Evolutionary conservation across 2,797 vertebrate genomes (phyloP), one percentile per base, ranked within the genome.

Genomic region (Bryconaethiops microstoma): DNA sequence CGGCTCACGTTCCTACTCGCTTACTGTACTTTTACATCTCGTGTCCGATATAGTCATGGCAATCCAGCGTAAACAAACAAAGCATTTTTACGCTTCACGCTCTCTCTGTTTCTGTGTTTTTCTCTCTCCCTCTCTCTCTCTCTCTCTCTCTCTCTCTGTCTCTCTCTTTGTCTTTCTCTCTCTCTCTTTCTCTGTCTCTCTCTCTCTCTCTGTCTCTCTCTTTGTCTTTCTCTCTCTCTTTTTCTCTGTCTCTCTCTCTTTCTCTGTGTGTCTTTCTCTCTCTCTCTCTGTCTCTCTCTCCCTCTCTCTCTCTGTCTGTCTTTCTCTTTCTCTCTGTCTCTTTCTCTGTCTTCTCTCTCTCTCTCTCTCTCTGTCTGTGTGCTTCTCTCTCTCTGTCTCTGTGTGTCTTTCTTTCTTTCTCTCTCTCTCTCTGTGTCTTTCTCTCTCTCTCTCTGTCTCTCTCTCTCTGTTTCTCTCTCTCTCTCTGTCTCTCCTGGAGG

Each of bases 1-100:
- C 87, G n/a, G 79, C 84, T 87, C 63, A 85, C 86, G 89, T 86
- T 74, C 35, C 50, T 77, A 59, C 57, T 40, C 74, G 78, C 81
- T 81, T 85, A 75, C 82, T 82, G 85, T 91, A 91, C 92, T 91
- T 91, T 92, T 89, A 89, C 88, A 90, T 91, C 80, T 79, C 88
- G 90, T 93, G 92, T 93, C 92, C 91, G 90, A 91, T 91, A 89
- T 91, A 75, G 88, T 91, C 92, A 92, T 91, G 90, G 90, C 88
- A 78, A 90, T 92, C 83, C 88, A 88, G 88, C 86, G 84, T 92
- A 93, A 93, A 94, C 90, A 92, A 86, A 86, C 87, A 77, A 1
- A 87, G 84, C 16, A 50, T 65, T 74, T 73, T 72, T 68, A 59
- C 35, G 55, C 63, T 70, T 83, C 75, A 77, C 80, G 82, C 83